Conservation (phyloP, 2,797 vertebrate species). For the Galagoides demidoff region DNA sequence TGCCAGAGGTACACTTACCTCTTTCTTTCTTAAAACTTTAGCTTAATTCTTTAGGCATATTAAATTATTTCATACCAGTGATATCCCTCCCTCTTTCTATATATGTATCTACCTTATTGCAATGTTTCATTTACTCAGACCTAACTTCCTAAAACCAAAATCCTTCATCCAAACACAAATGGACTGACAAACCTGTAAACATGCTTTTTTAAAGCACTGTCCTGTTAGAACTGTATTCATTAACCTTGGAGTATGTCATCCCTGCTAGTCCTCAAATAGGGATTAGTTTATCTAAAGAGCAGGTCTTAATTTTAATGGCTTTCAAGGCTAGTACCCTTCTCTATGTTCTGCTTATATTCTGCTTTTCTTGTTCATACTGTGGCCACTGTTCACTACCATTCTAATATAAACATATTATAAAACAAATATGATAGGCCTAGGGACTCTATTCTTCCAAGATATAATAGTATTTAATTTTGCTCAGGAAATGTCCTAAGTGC, state of each 20-base stretch:
- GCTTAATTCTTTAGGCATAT: background rate
- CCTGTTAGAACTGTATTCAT: background rate
- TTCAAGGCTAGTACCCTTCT: background rate
- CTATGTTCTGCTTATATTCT: background rate
- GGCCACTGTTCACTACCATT: background rate
- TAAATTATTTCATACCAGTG: background rate
- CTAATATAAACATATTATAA: constrained; percentile 9
- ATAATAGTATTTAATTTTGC: background rate
- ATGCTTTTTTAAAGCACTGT: background rate
- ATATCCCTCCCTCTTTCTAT: background rate
- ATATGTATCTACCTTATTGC: background rate
- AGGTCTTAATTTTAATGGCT: background rate
- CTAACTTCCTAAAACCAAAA: constrained; percentile 34
- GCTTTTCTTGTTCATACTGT: background rate
- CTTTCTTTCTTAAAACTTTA: constrained; percentile 19
- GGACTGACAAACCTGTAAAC: background rate
- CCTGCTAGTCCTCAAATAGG: background rate
- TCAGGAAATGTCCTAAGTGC: constrained; percentile 14
- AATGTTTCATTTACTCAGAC: constrained; percentile 9
- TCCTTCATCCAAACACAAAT: background rate
- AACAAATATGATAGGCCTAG: background rate
- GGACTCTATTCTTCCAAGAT: background rate
- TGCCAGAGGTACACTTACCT: background rate
- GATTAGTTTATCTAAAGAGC: background rate
- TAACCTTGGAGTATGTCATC: background rate